Evolutionary conservation across 2,113 vertebrate genomes (phyloP).

Genomic region (Pungitius pungitius): DNA sequence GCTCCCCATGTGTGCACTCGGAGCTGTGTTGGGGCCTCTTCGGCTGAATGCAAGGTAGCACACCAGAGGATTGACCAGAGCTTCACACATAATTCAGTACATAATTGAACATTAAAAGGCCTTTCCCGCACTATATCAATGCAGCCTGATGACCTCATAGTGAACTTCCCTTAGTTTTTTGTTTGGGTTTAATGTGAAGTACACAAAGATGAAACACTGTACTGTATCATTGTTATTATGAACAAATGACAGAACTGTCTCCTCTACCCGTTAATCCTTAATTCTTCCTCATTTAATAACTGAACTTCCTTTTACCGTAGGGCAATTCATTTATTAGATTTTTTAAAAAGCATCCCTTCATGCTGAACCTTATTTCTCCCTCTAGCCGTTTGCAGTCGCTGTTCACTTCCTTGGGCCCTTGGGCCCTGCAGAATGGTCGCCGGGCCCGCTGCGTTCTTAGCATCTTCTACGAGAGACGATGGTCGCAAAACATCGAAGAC

Average conservation of each 20-base stretch:
- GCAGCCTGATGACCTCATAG: background rate
- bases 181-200: background rate
- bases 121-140: background rate
- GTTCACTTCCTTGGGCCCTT: constrained; percentile 84
- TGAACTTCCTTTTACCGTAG: background rate
- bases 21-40: constrained; percentile 88
- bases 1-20: constrained; percentile 95
- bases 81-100: too few species aligned
- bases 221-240: background rate
- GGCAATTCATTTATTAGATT: background rate
- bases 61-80: too few species aligned
- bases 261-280: background rate
- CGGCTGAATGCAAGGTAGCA: constrained; percentile 85
- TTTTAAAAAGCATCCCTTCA: background rate
- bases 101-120: background rate
- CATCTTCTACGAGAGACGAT: constrained; percentile 91
- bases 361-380: background rate
- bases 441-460: constrained; percentile 85
- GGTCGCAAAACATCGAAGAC: constrained; percentile 88
- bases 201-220: background rate
- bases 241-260: background rate
- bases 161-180: background rate
- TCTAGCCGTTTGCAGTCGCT: constrained; percentile 84
- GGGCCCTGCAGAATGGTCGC: constrained; percentile 86
- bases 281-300: constrained; percentile 29